Conservation (phyloP, 2,888 invertebrate species). For the Acanthosepion lycidas region DNA sequence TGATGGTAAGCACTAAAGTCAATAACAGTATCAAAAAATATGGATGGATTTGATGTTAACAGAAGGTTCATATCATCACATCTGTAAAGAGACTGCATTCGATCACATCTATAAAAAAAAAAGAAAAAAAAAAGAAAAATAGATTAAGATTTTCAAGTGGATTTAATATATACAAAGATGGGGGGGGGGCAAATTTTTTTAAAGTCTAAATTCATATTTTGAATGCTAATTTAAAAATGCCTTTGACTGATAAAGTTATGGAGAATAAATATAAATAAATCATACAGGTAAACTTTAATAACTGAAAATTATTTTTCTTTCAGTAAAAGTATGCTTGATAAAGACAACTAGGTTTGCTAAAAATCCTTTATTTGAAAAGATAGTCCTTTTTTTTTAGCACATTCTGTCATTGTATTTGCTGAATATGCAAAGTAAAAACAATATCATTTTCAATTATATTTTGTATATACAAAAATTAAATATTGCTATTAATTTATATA, state of each 20-base stretch:
- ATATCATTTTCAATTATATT: too few species aligned
- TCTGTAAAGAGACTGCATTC: constrained; percentile 64
- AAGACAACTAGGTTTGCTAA: too few species aligned
- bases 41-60: constrained; percentile 52
- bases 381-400: too few species aligned
- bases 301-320: too few species aligned
- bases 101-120: constrained; percentile 69
- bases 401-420: too few species aligned
- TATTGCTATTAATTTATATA: too few species aligned
- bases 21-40: constrained; percentile 74
- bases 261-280: too few species aligned
- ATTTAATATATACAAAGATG: background rate
- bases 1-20: constrained; percentile 76
- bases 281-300: too few species aligned
- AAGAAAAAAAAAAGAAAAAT: background rate
- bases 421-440: too few species aligned
- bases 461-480: too few species aligned
- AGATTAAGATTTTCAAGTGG: background rate
- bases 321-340: too few species aligned
- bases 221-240: background rate
- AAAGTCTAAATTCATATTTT: background rate
- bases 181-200: background rate
- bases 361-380: too few species aligned
- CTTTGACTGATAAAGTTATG: background rate
- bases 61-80: constrained; percentile 65